Percentiles rank a stretch among this genome's conserved stretches.
phyloP scores from a whole-genome alignment of 2,113 vertebrate genomes.

The Eurystomus gularis region DNA sequence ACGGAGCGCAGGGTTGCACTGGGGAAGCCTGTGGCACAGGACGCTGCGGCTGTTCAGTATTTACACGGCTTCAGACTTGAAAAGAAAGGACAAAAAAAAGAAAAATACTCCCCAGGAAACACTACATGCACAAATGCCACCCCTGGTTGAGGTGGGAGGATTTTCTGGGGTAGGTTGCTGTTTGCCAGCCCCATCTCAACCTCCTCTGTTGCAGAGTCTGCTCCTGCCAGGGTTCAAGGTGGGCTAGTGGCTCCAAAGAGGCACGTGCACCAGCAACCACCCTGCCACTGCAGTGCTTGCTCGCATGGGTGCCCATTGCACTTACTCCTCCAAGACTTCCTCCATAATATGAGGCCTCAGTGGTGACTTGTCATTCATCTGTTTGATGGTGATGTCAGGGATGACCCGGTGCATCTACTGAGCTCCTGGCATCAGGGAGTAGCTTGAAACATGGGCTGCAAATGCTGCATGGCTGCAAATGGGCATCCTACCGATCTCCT shows the following conservation, averaged over 20 bases:
- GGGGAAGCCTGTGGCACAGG: neutral
- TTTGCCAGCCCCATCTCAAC: neutral
- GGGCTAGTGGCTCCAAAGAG: neutral
- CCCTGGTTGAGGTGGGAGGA: neutral
- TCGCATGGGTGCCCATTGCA: neutral
- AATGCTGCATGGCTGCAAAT: neutral
- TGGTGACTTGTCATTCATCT: neutral
- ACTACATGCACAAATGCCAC: neutral
- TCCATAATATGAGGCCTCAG: neutral
- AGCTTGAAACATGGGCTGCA: neutral
- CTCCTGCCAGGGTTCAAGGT: neutral
- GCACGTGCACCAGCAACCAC: neutral
- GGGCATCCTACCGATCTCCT: neutral
- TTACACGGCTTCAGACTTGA: neutral
- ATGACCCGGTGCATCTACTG: neutral
- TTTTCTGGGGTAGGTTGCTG: neutral
- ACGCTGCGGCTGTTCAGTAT: neutral
- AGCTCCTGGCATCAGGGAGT: rapidly evolving
- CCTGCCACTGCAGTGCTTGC: neutral
- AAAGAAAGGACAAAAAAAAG: neutral
- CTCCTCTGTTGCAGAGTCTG: neutral
- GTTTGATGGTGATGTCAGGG: neutral
- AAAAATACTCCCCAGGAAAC: neutral
- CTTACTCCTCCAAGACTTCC: neutral
- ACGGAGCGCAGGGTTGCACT: neutral